Evolutionary conservation across 92 coral and sea anemone genomes (phyloP).

Genomic region (Porites lobata): DNA sequence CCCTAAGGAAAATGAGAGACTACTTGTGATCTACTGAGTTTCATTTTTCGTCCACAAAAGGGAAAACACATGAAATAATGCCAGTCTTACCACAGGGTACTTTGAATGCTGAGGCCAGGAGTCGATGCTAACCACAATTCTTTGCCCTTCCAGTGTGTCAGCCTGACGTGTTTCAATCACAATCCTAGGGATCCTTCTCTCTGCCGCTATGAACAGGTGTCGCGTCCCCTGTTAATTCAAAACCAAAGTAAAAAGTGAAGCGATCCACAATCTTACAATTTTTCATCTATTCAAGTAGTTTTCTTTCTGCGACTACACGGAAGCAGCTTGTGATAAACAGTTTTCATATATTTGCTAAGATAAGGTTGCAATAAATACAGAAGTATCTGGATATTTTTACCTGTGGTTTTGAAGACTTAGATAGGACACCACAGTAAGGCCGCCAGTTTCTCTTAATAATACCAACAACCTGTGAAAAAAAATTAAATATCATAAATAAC

Average conservation of each 20-base stretch:
- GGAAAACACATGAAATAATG: neutral
- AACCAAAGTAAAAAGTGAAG: neutral
- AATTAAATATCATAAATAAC: neutral
- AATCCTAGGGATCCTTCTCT: slow-evolving; percentile 90
- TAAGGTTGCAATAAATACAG: neutral
- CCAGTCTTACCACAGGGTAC: slow-evolving; percentile 88
- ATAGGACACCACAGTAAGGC: slow-evolving; percentile 95
- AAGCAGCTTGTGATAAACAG: neutral
- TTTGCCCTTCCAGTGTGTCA: slow-evolving; percentile 80
- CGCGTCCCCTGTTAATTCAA: slow-evolving; percentile 74
- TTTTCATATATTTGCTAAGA: neutral
- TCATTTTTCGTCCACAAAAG: too few relatives aligned
- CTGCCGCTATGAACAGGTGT: slow-evolving; percentile 97
- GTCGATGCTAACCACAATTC: slow-evolving; percentile 96
- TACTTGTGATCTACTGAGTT: too few relatives aligned
- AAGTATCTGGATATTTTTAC: slow-evolving; percentile 33
- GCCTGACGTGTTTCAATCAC: slow-evolving; percentile 95
- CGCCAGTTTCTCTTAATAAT: slow-evolving; percentile 97
- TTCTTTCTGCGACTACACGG: too few relatives aligned
- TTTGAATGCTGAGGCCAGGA: slow-evolving; percentile 96
- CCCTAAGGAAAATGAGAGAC: too few relatives aligned
- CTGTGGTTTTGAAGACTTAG: slow-evolving; percentile 87
- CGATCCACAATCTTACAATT: neutral
- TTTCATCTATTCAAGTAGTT: neutral
- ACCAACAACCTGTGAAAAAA: slow-evolving; percentile 84